Evolutionary conservation across 2,888 invertebrate genomes (phyloP), one percentile per base, ranked within the genome.

Genomic region (Sycophila texana): DNA sequence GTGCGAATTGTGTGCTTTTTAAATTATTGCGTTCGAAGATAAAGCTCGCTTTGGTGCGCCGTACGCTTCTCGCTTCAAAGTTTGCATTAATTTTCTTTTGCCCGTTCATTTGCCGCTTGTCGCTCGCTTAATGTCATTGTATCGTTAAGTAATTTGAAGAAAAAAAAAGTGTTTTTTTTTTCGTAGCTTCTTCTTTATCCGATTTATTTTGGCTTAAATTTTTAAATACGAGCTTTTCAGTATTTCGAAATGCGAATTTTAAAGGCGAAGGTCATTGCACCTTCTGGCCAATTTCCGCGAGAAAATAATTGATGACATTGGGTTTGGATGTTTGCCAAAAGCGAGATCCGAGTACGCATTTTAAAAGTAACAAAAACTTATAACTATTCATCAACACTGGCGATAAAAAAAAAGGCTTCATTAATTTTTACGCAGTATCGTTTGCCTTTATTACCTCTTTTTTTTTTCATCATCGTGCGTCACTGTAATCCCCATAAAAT

Each of bases 211-310:
- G 39, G 10, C 10, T 53, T 53, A 16, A 53, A 53, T 1, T 53
- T 53, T 53, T 53, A 53, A 14, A 14, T n/a, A n/a, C 14, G 14
- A 67, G 7, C 22, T 26, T 53, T 26, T 20, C 10, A n/a, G 10
- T 7, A 39, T 39, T 39, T 39, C 10, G 39, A 39, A 39, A 39
- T 7, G 10, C 39, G 10, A 1, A 10, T 39, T 39, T 7, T 39
- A 39, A 10, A 1, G 10, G 18, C 16, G 66, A 77, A 73, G 73
- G 73, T 77, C 67, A 18, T 47, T 73, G 72, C 67, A 73, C 77
- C 16, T 58, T 51, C 20, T 47, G 20, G 39, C 51, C 60, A 67
- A 72, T 72, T 77, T 66, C 72, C 58, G 47, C 60, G 58, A n/a
- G 26, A 58, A 10, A 39, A 39, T 18, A 72, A 70, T 77, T 58